These are phyloP conservation scores for Triplophysa tibetana DNA, from an alignment of 2,113 vertebrate species.

Conservation along the genomic window DNA sequence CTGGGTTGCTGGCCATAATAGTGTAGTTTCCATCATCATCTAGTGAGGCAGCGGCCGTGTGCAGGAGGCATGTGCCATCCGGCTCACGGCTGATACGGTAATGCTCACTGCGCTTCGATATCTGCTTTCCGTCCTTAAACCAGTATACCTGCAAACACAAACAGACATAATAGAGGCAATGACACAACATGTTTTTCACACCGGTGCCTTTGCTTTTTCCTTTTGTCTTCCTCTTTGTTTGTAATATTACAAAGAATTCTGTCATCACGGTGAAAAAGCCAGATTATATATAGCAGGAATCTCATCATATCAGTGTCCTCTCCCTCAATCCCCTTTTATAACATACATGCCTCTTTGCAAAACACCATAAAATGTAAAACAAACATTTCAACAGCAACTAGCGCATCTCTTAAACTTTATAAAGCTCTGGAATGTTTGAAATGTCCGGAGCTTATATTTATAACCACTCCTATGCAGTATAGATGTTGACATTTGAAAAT, in stretches of 20 bases:
- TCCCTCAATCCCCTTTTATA: not conserved
- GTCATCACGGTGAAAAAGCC: slow-evolving; percentile 52
- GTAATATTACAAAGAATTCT: slow-evolving; percentile 28
- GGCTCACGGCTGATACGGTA: slow-evolving; percentile 88
- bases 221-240: not conserved
- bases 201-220: not conserved
- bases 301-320: not conserved
- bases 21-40: slow-evolving; percentile 99
- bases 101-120: slow-evolving; percentile 93
- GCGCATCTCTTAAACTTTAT: not conserved
- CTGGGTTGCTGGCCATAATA: slow-evolving; percentile 90
- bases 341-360: not conserved
- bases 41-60: slow-evolving; percentile 82
- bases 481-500: too few species aligned
- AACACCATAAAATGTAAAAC: not conserved
- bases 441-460: too few species aligned
- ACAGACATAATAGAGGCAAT: slow-evolving; percentile 30
- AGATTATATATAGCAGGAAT: slow-evolving; percentile 47
- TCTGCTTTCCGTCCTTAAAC: slow-evolving; percentile 99
- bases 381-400: not conserved
- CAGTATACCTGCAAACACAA: slow-evolving; percentile 85
- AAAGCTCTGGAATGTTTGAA: too few species aligned
- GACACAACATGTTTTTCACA: slow-evolving; percentile 8
- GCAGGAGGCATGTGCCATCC: slow-evolving; percentile 90
- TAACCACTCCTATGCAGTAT: too few species aligned